phyloP scores from a whole-genome alignment of 2,113 vertebrate species.

The Xenotilapia caudafasciata region DNA sequence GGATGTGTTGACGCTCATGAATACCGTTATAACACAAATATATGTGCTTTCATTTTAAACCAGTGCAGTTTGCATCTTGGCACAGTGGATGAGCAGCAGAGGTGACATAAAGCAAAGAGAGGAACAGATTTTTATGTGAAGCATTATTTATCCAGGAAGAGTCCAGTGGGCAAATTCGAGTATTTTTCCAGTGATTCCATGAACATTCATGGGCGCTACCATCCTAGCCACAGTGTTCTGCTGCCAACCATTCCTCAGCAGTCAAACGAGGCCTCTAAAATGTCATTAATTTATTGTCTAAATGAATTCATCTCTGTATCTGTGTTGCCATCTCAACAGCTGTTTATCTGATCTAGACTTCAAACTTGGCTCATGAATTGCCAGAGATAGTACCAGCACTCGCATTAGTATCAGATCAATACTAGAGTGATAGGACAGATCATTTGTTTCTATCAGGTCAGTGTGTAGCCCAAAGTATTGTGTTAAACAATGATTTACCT shows the following conservation, averaged over 20 bases:
- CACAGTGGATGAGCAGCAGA: not conserved
- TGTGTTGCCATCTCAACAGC: not conserved
- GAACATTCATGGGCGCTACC: not conserved
- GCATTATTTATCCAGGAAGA: not conserved
- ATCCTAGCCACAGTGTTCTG: not conserved
- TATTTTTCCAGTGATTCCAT: not conserved
- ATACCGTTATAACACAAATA: not conserved
- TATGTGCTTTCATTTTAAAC: not conserved
- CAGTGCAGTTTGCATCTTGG: not conserved
- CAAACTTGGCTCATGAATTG: not conserved
- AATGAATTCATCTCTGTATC: not conserved
- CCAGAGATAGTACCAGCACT: not conserved
- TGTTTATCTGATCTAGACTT: not conserved
- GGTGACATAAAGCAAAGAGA: not conserved
- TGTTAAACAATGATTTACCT: not conserved
- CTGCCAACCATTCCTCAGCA: not conserved
- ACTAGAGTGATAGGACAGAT: not conserved
- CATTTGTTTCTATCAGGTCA: not conserved
- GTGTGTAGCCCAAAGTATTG: not conserved
- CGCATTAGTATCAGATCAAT: not conserved
- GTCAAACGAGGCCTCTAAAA: not conserved
- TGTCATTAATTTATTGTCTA: not conserved
- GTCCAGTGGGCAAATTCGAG: not conserved
- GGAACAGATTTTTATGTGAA: not conserved
- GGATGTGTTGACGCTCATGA: conserved; percentile 32